Evolutionary conservation across 1,140 invertebrate genomes (phyloP).

Genomic region (Micrasema minimum): DNA sequence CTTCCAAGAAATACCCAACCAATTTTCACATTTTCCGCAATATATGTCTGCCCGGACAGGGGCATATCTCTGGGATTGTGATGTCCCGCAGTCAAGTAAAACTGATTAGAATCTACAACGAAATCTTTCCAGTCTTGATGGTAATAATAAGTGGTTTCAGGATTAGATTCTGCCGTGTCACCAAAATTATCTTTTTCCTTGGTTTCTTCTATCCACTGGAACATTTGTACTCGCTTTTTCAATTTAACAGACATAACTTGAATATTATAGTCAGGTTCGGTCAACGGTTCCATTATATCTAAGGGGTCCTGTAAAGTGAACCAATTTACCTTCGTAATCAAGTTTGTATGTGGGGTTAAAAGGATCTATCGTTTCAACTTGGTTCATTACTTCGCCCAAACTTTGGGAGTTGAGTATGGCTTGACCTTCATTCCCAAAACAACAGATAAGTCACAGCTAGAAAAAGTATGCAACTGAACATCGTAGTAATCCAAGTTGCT

Average conservation of each 20-base stretch:
- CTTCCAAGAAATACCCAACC: constrained; percentile 66
- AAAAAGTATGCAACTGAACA: constrained; percentile 71
- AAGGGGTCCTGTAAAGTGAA: constrained; percentile 83
- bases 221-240: constrained; percentile 86
- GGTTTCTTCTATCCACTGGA: constrained; percentile 89
- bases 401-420: constrained; percentile 77
- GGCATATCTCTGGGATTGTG: constrained; percentile 80
- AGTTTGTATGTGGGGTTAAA: constrained; percentile 66
- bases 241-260: constrained; percentile 79
- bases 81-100: constrained; percentile 79
- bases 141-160: constrained; percentile 77
- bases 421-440: constrained; percentile 81
- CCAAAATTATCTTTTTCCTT: constrained; percentile 54
- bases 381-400: constrained; percentile 75
- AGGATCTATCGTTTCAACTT: constrained; percentile 69
- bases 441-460: constrained; percentile 70
- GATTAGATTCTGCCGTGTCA: constrained; percentile 53
- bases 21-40: constrained; percentile 70
- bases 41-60: constrained; percentile 70
- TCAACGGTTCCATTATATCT: constrained; percentile 80
- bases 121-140: constrained; percentile 85
- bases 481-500: constrained; percentile 71
- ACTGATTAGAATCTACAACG: constrained; percentile 79
- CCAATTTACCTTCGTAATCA: constrained; percentile 78
- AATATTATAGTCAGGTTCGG: constrained; percentile 83